Evolutionary conservation across 1,140 invertebrate genomes (phyloP), one percentile per base, ranked within the genome.

Genomic region (Lasioglossum albipes): DNA sequence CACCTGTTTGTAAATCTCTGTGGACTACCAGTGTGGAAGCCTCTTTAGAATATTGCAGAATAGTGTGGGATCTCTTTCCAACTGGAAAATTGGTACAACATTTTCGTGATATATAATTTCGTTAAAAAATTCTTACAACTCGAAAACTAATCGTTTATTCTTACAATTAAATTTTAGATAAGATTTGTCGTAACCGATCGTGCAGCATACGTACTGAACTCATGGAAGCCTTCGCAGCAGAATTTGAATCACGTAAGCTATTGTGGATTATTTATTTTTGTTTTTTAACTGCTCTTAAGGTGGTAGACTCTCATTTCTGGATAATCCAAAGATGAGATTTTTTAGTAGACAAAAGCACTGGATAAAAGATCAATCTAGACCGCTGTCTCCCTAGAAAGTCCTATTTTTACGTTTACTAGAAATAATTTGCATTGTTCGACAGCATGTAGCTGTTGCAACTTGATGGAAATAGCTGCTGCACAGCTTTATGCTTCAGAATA

Each of bases 11-110:
- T 62, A 99, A 99, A 93, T 97, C 97, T 12, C 89, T 99, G 66
- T 99, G 98, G 98, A 99, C 98, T 1, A 98, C 97, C 88, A 97
- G 96, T 88, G 97, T 99, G 2, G 98, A 99, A 94, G 96, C 97
- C 7, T 96, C 98, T 5, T 95, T 99, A 69, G 98, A 99, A 93
- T 99, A 99, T 90, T 98, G 98, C 89, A 95, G 98, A 36, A 98
- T 99, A 85, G 97, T 99, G 10, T 99, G 98, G 97, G 98, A 99
- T 94, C 94, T 99, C 41, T 99, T 98, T 94, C 97, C 98, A 0
- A 94, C 95, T 59, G 96, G 96, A 79, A 98, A 98, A 95, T 93
- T 98, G 93, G 97, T 98, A 95, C 2, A 31, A 22, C 54, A 27
- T 73, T 45, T 64, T 9, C 49, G 20, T 66, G 87, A 65, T 49